phyloP scores from a whole-genome alignment of 2,888 invertebrate species.

The Autographa pulchrina region DNA sequence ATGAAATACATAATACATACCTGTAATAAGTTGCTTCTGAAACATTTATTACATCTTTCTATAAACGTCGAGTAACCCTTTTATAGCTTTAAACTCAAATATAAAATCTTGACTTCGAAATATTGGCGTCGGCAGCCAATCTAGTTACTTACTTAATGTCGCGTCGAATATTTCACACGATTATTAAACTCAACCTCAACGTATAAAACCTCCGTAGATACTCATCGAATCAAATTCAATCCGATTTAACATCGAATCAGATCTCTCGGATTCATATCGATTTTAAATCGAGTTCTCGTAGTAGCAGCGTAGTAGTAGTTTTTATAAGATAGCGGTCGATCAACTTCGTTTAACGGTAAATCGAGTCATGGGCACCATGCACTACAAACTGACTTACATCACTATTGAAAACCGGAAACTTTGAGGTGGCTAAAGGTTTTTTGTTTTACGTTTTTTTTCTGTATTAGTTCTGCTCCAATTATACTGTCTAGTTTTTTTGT shows the following conservation, averaged over 20 bases:
- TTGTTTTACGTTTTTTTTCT: conserved; percentile 37
- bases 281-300: conserved; percentile 53
- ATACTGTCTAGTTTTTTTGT: conserved; percentile 1
- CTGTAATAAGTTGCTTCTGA: too few relatives aligned
- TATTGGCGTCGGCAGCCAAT: background rate
- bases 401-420: conserved; percentile 58
- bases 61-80: background rate
- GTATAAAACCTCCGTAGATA: background rate
- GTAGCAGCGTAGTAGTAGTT: conserved; percentile 59
- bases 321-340: conserved; percentile 76
- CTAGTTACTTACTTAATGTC: background rate
- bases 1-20: too few relatives aligned
- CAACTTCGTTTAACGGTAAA: conserved; percentile 82
- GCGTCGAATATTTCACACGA: background rate
- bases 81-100: background rate
- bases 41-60: background rate
- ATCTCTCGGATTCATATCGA: conserved; percentile 12
- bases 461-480: conserved; percentile 56
- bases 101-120: background rate
- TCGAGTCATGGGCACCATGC: conserved; percentile 64
- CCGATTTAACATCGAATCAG: background rate
- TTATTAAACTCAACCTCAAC: background rate
- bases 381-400: conserved; percentile 64
- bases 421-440: conserved; percentile 51
- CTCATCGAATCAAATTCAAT: background rate